Percentiles rank a stretch among this genome's conserved stretches.
These are phyloP conservation scores for Edolisoma coerulescens DNA, from an alignment of 2,113 vertebrate species.

Conservation along the genomic window DNA sequence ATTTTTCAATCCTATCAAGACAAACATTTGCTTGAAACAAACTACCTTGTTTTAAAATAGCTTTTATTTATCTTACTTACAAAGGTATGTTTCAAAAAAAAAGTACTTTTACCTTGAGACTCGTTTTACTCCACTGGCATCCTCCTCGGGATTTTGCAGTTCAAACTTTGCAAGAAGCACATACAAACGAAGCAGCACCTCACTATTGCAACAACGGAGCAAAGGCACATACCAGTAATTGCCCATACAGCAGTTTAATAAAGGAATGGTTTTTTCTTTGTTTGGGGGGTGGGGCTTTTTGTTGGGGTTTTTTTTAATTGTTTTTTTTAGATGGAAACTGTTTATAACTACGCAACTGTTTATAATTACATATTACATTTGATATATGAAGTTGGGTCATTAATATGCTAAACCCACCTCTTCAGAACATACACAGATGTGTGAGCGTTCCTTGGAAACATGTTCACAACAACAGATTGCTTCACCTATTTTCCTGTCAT, in stretches of 20 bases:
- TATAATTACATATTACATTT: not conserved
- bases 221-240: not conserved
- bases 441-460: not conserved
- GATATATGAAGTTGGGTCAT: not conserved
- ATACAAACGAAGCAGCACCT: not conserved
- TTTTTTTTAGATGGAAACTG: not conserved
- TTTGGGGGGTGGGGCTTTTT: not conserved
- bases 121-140: not conserved
- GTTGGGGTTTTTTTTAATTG: no score
- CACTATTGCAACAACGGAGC: not conserved
- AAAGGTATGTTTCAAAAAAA: not conserved
- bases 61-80: not conserved
- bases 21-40: not conserved
- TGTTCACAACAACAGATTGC: not conserved
- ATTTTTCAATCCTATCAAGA: not conserved
- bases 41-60: not conserved
- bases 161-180: not conserved
- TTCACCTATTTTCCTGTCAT: not conserved
- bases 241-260: not conserved
- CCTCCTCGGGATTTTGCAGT: not conserved
- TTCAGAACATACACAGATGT: not conserved
- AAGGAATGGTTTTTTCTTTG: not conserved
- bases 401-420: not conserved
- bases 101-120: not conserved
- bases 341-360: not conserved